phyloP scores from a whole-genome alignment of 2,888 invertebrate species.

The Allophyes oxyacanthae region DNA sequence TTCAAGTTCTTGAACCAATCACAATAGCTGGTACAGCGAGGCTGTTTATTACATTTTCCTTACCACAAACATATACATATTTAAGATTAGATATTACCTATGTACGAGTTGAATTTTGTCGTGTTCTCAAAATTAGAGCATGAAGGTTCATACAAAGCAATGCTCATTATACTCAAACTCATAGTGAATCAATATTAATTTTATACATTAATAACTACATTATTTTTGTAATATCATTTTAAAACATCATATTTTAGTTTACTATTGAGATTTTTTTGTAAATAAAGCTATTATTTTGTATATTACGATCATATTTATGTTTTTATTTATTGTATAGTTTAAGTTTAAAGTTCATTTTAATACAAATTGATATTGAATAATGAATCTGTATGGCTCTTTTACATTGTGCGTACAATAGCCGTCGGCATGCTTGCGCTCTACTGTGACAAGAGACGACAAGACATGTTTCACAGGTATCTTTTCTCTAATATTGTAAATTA shows the following conservation, averaged over 20 bases:
- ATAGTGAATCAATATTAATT: slow-evolving; percentile 20
- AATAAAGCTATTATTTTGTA: slow-evolving; percentile 59
- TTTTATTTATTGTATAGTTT: slow-evolving; percentile 59
- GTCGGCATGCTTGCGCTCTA: no score
- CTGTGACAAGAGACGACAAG: no score
- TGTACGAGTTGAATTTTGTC: slow-evolving; percentile 10
- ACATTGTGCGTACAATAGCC: slow-evolving; percentile 21
- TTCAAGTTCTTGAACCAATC: no score
- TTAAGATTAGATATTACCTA: not conserved
- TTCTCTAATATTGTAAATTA: no score
- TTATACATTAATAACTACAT: slow-evolving; percentile 14
- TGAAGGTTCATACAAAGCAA: slow-evolving; percentile 1
- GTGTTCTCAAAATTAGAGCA: slow-evolving; percentile 2
- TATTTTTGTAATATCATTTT: slow-evolving; percentile 45
- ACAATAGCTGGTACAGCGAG: no score
- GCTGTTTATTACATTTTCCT: no score
- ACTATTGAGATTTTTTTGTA: slow-evolving; percentile 54
- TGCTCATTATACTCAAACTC: slow-evolving; percentile 7
- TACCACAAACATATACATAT: no score
- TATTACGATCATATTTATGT: slow-evolving; percentile 55
- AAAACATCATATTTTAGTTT: slow-evolving; percentile 32
- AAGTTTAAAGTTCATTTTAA: slow-evolving; percentile 18
- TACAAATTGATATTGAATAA: slow-evolving; percentile 17
- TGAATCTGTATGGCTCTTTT: slow-evolving; percentile 29
- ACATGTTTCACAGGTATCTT: no score